Percentiles rank a stretch among this genome's conserved stretches.
phyloP scores from a whole-genome alignment of 2,113 vertebrate species.

The Hiodon alosoides region DNA sequence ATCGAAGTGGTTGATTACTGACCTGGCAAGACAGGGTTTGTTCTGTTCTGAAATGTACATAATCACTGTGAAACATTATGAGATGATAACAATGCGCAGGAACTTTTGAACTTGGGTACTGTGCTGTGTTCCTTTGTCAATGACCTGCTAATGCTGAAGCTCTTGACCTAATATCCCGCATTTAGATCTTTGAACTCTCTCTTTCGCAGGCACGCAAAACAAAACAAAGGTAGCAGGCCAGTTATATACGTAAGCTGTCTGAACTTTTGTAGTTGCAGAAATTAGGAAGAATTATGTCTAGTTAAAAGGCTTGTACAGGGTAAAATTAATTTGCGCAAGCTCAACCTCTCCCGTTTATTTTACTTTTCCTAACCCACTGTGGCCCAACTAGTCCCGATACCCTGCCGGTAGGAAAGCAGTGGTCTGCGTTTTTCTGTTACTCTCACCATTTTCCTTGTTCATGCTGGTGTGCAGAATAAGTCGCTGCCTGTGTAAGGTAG shows the following conservation, averaged over 20 bases:
- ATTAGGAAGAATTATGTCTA: too few species aligned
- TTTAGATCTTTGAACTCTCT: too few species aligned
- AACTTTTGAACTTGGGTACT: neutral
- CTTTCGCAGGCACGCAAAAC: too few species aligned
- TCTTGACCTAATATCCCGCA: too few species aligned
- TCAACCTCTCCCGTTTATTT: neutral
- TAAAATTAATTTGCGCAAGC: neutral
- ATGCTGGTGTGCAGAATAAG: neutral
- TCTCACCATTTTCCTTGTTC: neutral
- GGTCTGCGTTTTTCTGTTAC: neutral
- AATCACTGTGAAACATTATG: neutral
- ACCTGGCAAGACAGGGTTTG: neutral
- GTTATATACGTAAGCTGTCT: too few species aligned
- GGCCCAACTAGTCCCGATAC: neutral
- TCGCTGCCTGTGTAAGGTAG: too few species aligned
- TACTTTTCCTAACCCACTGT: neutral
- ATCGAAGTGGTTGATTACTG: neutral
- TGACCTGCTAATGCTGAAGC: too few species aligned
- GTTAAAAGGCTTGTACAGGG: too few species aligned
- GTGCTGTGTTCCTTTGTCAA: neutral
- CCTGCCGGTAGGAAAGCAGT: neutral
- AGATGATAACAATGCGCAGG: neutral
- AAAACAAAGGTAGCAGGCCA: too few species aligned
- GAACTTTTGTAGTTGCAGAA: too few species aligned
- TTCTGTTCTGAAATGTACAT: neutral